Conservation (phyloP, 1,140 invertebrate genomes). For the Scaptomyza hsui region DNA sequence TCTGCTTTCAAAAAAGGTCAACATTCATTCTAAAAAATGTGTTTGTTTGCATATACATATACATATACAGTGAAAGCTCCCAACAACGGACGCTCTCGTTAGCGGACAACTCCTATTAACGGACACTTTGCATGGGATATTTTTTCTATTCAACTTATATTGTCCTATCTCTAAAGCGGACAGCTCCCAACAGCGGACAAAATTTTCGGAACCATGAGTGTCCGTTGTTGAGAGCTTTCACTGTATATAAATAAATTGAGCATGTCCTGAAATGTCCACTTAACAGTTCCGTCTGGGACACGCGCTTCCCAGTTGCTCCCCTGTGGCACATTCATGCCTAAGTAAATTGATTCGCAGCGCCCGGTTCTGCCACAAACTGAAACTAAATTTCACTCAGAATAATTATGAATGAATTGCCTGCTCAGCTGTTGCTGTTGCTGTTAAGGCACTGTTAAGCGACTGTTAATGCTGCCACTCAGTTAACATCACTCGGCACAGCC, state of each 20-base stretch:
- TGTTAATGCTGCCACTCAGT: slow-evolving; percentile 32
- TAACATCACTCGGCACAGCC: slow-evolving; percentile 51
- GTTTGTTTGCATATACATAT: slow-evolving; percentile 4
- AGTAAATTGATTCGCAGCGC: slow-evolving; percentile 67
- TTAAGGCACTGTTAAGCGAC: slow-evolving; percentile 34
- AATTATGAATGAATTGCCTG: slow-evolving; percentile 74
- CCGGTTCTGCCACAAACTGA: neutral
- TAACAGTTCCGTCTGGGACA: slow-evolving; percentile 54
- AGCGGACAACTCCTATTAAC: no score
- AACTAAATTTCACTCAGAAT: slow-evolving; percentile 58
- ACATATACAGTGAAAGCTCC: no score
- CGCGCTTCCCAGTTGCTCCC: slow-evolving; percentile 66
- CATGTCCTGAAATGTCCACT: slow-evolving; percentile 4
- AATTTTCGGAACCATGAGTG: no score
- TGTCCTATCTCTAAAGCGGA: no score
- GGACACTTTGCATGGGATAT: no score
- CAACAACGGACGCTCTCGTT: no score
- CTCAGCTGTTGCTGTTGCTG: slow-evolving; percentile 51
- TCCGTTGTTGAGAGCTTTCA: no score
- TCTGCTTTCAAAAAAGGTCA: slow-evolving; percentile 67
- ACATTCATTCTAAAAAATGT: slow-evolving; percentile 33
- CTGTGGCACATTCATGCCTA: slow-evolving; percentile 60
- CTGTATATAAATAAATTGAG: slow-evolving; percentile 34
- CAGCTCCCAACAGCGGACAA: no score
- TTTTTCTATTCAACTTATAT: no score